Base-by-base conservation (phyloP, 2,113 vertebrate species). In the Scalopus aquaticus region DNA sequence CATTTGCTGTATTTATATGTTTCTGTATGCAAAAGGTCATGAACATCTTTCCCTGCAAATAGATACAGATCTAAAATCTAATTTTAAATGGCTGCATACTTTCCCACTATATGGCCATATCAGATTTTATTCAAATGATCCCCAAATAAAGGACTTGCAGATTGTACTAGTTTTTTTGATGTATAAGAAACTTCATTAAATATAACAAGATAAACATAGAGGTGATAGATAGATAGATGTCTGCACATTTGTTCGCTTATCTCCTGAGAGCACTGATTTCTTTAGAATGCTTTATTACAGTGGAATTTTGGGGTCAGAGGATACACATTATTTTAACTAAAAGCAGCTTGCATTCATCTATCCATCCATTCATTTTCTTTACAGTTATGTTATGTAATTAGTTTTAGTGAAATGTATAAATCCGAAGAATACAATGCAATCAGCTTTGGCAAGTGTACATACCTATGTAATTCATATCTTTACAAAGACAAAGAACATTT, bases 71-170 rank as follows among this genome's bases (percentile, higher is more conserved):
- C 13, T 62, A 58, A 3, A 84, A 39, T n/a, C 5, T 65, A 91
- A 51, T 82, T 74, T 83, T 73, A 72, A 87, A 78, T 82, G 16
- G 2, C 32, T 88, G 32, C 10, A 46, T 51, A 90, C 1, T 69
- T 79, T 94, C 83, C 22, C 5, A 69, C 90, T 93, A 88, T 87
- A 69, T 84, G 26, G 1, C 12, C 9, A 82, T 37, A 60, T 42
- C 13, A 44, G 32, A 79, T 88, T 94, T 94, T 78, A 90, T 74
- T 92, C 30, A 79, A 90, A 24, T 54, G n/a, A 73, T 54, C 17
- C 32, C 9, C 7, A 86, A 83, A 78, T 67, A 80, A 78, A 79
- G 17, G 37, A 76, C 13, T 79, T 81, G 32, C 35, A 84, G 32
- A 62, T 44, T 76, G 3, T 70, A 60, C 3, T 30, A 72, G 20